Conservation (phyloP, 2,888 invertebrate species). For the Ganaspis brasiliensis region DNA sequence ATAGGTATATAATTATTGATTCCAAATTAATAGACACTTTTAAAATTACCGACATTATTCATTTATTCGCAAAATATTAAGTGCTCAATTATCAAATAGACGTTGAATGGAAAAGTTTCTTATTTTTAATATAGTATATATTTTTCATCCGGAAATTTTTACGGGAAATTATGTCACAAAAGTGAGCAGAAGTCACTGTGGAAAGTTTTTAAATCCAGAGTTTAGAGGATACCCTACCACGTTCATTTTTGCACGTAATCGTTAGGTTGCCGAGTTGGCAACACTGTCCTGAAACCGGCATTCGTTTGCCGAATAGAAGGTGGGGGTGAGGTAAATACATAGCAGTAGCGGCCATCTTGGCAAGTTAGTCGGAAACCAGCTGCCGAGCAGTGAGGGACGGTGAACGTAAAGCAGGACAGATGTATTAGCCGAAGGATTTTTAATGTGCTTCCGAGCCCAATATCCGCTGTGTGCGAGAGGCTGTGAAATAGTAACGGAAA, state of each 20-base stretch:
- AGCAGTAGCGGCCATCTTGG: constrained; percentile 63
- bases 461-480: constrained; percentile 75
- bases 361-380: constrained; percentile 79
- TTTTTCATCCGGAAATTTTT: not conserved
- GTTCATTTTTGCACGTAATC: constrained; percentile 16
- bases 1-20: too few relatives aligned
- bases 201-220: constrained; percentile 1
- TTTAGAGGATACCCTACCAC: not conserved
- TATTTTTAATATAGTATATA: too few relatives aligned
- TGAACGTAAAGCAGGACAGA: constrained; percentile 75
- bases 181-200: constrained; percentile 13
- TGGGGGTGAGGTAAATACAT: constrained; percentile 53
- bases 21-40: too few relatives aligned
- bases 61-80: too few relatives aligned
- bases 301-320: constrained; percentile 8
- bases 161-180: constrained; percentile 33
- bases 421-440: constrained; percentile 79
- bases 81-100: too few relatives aligned
- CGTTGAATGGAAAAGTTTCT: too few relatives aligned
- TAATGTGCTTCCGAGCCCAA: constrained; percentile 79
- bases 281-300: constrained; percentile 48
- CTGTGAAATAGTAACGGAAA: constrained; percentile 75
- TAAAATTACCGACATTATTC: too few relatives aligned
- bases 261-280: constrained; percentile 51
- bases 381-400: constrained; percentile 80